Evolutionary conservation across 2,888 invertebrate species (phyloP).

Genomic region (Polydrusus tereticollis): DNA sequence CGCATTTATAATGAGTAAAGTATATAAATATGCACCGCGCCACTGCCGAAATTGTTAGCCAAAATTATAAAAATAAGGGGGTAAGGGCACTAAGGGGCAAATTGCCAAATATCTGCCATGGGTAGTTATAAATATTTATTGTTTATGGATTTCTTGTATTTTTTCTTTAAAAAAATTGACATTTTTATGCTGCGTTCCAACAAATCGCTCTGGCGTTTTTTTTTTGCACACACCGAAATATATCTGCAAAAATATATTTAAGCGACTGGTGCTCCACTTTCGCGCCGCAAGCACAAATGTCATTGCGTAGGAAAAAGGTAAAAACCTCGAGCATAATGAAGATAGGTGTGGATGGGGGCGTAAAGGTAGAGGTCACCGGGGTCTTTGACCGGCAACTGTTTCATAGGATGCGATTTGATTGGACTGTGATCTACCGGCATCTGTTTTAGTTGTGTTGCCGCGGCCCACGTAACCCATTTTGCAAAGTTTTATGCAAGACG

Average conservation of each 20-base stretch:
- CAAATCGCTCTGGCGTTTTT: background rate
- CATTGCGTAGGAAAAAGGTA: constrained; percentile 52
- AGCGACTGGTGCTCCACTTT: constrained; percentile 36
- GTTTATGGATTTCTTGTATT: too few species aligned
- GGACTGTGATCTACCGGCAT: constrained; percentile 64
- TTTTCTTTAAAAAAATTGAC: too few species aligned
- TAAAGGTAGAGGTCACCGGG: constrained; percentile 64
- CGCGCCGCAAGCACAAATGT: constrained; percentile 33
- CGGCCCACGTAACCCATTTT: constrained; percentile 52
- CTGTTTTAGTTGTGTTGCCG: constrained; percentile 52
- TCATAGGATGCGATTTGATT: constrained; percentile 49
- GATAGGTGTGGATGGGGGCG: constrained; percentile 62
- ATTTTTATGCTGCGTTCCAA: too few species aligned
- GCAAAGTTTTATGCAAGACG: constrained; percentile 45
- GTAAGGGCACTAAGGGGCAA: too few species aligned
- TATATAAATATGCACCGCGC: too few species aligned
- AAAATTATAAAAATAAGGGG: too few species aligned
- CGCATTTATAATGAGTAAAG: too few species aligned
- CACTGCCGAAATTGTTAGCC: too few species aligned
- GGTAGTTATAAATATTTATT: too few species aligned
- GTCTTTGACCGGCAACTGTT: constrained; percentile 65
- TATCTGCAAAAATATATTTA: constrained; percentile 10
- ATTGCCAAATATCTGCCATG: too few species aligned
- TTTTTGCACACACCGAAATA: constrained; percentile 6
- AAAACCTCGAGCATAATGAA: constrained; percentile 57